phyloP scores from a whole-genome alignment of 2,797 vertebrate genomes.

The Lacerta viridis region DNA sequence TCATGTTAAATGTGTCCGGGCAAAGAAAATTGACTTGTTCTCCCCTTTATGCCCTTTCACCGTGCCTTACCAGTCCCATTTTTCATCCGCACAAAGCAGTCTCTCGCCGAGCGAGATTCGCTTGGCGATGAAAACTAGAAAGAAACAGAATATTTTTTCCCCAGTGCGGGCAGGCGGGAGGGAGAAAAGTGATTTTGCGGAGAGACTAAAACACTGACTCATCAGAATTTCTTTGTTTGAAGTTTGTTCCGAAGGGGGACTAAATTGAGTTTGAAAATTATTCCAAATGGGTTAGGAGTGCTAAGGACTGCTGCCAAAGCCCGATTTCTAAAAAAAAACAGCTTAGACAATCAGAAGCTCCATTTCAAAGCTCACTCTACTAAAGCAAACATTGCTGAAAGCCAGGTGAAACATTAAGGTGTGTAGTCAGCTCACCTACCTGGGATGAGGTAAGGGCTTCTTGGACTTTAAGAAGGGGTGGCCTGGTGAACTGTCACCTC shows the following conservation, averaged over 20 bases:
- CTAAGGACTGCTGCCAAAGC: neutral
- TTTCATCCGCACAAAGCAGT: slow-evolving; percentile 16
- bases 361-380: neutral
- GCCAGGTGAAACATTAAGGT: neutral
- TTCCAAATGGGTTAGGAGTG: neutral
- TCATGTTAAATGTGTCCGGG: slow-evolving; percentile 7
- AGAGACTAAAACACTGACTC: neutral
- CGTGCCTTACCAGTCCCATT: slow-evolving; percentile 9
- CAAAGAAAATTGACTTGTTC: slow-evolving; percentile 25
- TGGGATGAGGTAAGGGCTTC: neutral
- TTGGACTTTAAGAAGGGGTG: neutral
- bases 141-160: neutral
- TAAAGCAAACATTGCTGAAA: neutral
- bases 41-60: neutral
- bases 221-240: neutral
- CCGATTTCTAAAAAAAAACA: neutral
- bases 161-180: neutral
- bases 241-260: neutral
- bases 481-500: neutral
- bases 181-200: neutral
- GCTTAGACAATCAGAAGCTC: neutral
- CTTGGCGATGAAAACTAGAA: neutral
- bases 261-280: neutral
- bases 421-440: neutral
- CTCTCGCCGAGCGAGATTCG: neutral